Conservation (phyloP, 2,113 vertebrate genomes). For the Pampusana beccarii region DNA sequence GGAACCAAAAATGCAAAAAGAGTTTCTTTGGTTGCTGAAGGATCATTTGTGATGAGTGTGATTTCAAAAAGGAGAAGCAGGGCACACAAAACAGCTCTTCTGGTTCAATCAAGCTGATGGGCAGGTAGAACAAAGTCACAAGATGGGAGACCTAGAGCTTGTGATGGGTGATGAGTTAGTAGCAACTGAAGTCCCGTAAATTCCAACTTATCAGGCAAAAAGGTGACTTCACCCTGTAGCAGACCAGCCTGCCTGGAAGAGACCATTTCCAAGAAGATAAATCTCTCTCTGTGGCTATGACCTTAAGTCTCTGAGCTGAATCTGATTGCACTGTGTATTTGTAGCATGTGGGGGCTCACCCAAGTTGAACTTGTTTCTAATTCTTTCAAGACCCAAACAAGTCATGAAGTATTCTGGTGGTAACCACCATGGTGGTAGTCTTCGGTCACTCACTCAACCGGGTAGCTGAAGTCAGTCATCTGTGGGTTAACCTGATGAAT, state of each 20-base stretch:
- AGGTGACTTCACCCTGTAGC: not conserved
- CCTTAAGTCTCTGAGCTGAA: not conserved
- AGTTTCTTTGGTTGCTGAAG: not conserved
- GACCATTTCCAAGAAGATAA: not conserved
- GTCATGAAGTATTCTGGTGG: not conserved
- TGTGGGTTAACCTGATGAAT: not conserved
- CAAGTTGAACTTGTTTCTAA: not conserved
- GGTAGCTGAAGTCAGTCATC: not conserved
- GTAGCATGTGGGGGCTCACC: not conserved
- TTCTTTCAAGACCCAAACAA: not conserved
- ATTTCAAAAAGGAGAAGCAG: not conserved
- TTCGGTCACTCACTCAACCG: not conserved
- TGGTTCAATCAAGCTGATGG: slow-evolving; percentile 6
- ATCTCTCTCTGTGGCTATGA: not conserved
- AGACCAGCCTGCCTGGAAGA: not conserved
- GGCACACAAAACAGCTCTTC: not conserved
- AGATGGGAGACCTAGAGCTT: not conserved
- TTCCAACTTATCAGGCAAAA: not conserved
- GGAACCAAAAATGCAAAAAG: slow-evolving; percentile 25
- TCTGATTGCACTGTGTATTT: not conserved
- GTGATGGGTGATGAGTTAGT: not conserved
- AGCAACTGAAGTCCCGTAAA: not conserved
- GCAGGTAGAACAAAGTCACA: not conserved
- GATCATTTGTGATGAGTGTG: not conserved
- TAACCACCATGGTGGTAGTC: not conserved